Evolutionary conservation across 2,888 invertebrate species (phyloP), one percentile per base, ranked within the genome.

Genomic region (Agrilus mali): DNA sequence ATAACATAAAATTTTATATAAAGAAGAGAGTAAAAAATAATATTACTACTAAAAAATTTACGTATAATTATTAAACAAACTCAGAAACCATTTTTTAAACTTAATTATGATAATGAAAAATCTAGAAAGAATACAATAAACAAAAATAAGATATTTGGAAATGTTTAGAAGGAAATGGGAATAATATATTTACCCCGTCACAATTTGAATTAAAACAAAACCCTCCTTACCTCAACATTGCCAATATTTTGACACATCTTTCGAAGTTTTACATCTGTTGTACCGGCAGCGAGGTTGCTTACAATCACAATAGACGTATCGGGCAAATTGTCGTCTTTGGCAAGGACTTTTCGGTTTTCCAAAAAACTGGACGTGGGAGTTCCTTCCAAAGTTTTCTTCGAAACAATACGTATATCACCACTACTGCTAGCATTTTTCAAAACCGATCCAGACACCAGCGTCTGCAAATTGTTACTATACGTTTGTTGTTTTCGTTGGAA

Each of bases 161-260:
- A 22, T 22, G 2, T 7, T 22, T 7, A 7, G 8, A 22, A 20
- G 6, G 22, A 6, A 22, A 22, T 6, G 36, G 31, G 38, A 38
- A 38, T 36, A 38, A 35, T 42, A 22, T 20, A 42, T 35, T 37
- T 42, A 42, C 38, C 38, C 38, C 27, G 16, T 14, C 36, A 40
- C 17, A 17, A 3, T 36, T 38, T 39, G 36, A 22, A 36, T 12
- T 16, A 38, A 43, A 43, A 27, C 35, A 40, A 40, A 38, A 34
- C 17, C 34, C 40, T 34, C 43, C 61, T 63, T 60, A 71, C 72
- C 70, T 71, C 68, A 43, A 72, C 61, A 31, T 61, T 65, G 47
- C 71, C 71, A 49, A 72, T 67, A 48, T 67, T 66, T 52, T 67
- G 65, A 54, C 71, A 69, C 65, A 72, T 64, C 50, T 67, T 63